These are phyloP conservation scores for Phaetusa simplex DNA, from an alignment of 2,113 vertebrate genomes.

Conservation along the genomic window DNA sequence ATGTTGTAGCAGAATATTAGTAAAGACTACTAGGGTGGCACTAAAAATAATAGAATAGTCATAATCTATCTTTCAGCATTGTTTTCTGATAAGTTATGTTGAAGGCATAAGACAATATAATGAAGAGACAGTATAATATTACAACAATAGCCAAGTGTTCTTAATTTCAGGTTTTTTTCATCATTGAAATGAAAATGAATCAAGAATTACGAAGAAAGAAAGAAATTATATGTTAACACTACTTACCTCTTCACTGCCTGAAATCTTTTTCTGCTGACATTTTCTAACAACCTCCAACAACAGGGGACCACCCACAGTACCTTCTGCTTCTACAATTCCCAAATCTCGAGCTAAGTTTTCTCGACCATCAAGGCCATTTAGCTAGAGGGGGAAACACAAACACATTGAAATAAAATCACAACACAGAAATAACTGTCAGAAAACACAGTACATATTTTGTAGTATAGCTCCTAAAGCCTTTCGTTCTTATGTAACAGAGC, in stretches of 20 bases:
- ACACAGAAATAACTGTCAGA: not conserved
- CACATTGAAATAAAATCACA: not conserved
- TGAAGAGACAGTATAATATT: not conserved
- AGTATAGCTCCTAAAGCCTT: not conserved
- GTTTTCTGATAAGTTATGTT: not conserved
- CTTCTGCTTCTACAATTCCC: conserved; percentile 80
- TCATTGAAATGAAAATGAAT: not conserved
- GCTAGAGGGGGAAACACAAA: conserved; percentile 28
- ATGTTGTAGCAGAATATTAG: not conserved
- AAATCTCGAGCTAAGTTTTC: conserved; percentile 85
- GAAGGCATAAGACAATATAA: not conserved
- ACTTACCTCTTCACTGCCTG: conserved; percentile 73
- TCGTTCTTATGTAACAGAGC: not conserved
- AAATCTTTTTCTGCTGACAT: conserved; percentile 70
- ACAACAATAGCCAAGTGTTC: not conserved
- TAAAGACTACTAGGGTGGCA: not conserved
- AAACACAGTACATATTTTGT: not conserved
- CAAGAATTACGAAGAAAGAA: not conserved
- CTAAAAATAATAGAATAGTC: not conserved
- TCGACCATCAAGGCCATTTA: conserved; percentile 83
- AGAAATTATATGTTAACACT: not conserved
- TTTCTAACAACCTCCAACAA: conserved; percentile 86
- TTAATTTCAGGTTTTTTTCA: not conserved
- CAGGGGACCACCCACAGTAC: conserved; percentile 78
- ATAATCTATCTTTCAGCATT: not conserved